Base-by-base conservation (phyloP, 2,888 invertebrate genomes). In the Phoronis australis region DNA sequence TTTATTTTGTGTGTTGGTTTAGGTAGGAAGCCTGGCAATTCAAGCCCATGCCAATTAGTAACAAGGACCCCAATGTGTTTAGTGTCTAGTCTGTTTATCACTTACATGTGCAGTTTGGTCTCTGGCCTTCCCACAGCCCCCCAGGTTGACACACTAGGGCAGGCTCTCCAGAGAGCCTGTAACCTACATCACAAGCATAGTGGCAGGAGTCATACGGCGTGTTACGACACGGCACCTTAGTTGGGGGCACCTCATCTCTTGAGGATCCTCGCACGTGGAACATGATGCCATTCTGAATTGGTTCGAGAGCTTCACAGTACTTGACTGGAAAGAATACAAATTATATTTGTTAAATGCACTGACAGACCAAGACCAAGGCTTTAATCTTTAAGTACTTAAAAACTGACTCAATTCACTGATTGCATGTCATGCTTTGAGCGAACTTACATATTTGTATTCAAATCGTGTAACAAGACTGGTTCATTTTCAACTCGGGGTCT, bases 31-130 rank as follows among this genome's bases (percentile, higher is more conserved):
- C n/a, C n/a, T n/a, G n/a, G n/a, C n/a, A n/a, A n/a, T n/a, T n/a
- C n/a, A n/a, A n/a, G n/a, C n/a, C n/a, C n/a, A n/a, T n/a, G n/a
- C n/a, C n/a, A n/a, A n/a, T n/a, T n/a, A n/a, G n/a, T n/a, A n/a
- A n/a, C n/a, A n/a, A n/a, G n/a, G n/a, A n/a, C n/a, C n/a, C n/a
- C n/a, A 5, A 26, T 15, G 5, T 27, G 22, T 43, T n/a, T 27
- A 26, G 31, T 4, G 4, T 42, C 6, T 6, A 22, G 12, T 12
- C 5, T 23, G 24, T 6, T 12, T 20, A 6, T 6, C 4, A 50
- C 55, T 48, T 44, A 65, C 65, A 51, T 50, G 55, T 42, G 45
- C 65, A 65, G 1, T 45, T 40, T 3, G 65, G 62, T 1, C 58
- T 44, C 21, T 41, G 27, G 20, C 64, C 65, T 3, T 45, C 50